Conservation (phyloP, 2,888 invertebrate genomes). For the Julus scanicus region DNA sequence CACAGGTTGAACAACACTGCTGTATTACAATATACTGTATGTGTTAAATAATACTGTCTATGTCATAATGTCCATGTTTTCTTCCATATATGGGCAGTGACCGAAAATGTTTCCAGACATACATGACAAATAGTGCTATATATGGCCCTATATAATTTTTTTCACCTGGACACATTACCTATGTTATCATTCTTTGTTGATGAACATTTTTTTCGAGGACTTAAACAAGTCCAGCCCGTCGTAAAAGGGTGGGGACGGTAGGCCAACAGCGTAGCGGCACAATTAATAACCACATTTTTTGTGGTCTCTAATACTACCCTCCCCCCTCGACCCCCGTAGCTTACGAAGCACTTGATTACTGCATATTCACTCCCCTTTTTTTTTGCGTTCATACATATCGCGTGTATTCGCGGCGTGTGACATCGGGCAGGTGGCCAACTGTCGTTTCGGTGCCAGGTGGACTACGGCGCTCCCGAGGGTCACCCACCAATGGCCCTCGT, state of each 20-base stretch:
- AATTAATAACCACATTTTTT: constrained; percentile 5
- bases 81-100: too few relatives aligned
- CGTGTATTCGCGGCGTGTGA: neutral
- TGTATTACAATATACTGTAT: too few relatives aligned
- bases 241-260: constrained; percentile 36
- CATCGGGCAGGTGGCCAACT: constrained; percentile 36
- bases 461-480: constrained; percentile 18
- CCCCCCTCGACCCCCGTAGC: neutral
- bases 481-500: constrained; percentile 1
- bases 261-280: neutral
- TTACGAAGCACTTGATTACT: neutral
- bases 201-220: neutral
- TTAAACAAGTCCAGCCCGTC: neutral
- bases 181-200: neutral
- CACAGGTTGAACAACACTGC: too few relatives aligned
- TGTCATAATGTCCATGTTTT: too few relatives aligned
- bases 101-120: too few relatives aligned
- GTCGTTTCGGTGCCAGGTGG: constrained; percentile 35
- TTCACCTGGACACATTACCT: neutral
- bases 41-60: too few relatives aligned
- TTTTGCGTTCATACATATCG: neutral
- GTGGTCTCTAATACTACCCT: neutral
- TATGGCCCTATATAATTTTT: too few relatives aligned
- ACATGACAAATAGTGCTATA: too few relatives aligned
- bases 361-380: neutral